Base-by-base conservation (phyloP, 2,113 vertebrate genomes). In the Sylvietta virens region DNA sequence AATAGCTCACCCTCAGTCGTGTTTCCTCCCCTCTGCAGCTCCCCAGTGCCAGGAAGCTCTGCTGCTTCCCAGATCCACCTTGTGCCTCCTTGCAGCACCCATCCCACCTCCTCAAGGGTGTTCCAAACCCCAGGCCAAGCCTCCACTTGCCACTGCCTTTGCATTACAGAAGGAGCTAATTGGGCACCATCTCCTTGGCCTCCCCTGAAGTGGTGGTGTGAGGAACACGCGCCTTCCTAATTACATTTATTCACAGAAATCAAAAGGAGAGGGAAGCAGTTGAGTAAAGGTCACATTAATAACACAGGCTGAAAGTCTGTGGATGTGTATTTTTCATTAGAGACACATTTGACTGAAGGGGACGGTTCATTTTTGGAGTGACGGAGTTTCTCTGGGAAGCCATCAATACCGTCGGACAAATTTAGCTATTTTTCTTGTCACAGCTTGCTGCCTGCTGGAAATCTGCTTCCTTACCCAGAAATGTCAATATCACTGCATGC, bases 161-260 rank as follows among this genome's bases (percentile, higher is more conserved):
- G 90, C 66, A 51, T 93, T 91, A 66, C 93, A 95, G 97, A 97
- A 97, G 97, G 97, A 98, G 97, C 97, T 98, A 98, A 98, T 98
- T 98, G 96, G 98, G 97, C 97, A 90, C 86, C 72, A 13, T 69
- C 84, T 84, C 79, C 62, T 65, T 39, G 11, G 13, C 74, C 73
- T 87, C 80, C 16, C 11, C 76, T 89, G 85, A 33, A 92, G 80
- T 21, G 21, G 85, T 51, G 44, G 58, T 11, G 15, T 44, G 80
- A 39, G 86, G 70, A 85, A 13, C 40, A 21, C 23, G n/a, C 79
- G 87, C 93, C 90, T 76, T 84, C 93, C 95, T 96, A 89, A 97
- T 96, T 92, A 89, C 84, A 11, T 94, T 96, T 95, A 95, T 96
- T 96, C 94, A 81, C 78, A 88, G 96, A 94, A 95, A 96, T 96